Conservation (phyloP, 2,113 vertebrate species). For the Nettapus auritus region DNA sequence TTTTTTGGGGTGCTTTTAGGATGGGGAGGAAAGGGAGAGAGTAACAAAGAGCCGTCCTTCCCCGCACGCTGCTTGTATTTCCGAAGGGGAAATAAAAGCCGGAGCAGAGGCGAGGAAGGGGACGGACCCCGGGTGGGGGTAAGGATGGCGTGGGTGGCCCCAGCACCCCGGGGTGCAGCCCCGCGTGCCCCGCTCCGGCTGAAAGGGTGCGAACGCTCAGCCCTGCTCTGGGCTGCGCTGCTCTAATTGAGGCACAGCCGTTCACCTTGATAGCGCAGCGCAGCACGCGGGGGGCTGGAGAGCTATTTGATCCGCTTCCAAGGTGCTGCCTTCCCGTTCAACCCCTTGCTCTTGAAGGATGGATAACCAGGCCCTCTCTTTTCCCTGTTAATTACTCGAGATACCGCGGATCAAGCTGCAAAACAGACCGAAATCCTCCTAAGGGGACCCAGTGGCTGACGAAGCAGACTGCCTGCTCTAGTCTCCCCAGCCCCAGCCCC, state of each 20-base stretch:
- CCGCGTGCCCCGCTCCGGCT: background rate
- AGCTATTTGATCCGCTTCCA: conserved; percentile 66
- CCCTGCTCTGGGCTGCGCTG: background rate
- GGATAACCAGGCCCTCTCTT: conserved; percentile 65
- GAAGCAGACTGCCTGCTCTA: background rate
- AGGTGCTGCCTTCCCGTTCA: conserved; percentile 65
- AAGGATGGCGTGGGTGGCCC: background rate
- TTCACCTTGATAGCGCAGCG: conserved; percentile 63
- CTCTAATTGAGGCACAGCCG: conserved; percentile 55
- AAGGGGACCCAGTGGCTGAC: background rate
- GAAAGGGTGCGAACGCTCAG: conserved; percentile 22
- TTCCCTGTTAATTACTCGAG: conserved; percentile 63
- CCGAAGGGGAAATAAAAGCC: background rate
- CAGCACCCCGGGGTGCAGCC: background rate
- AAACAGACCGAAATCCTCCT: background rate
- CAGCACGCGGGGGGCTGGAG: conserved; percentile 30
- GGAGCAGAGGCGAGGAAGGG: background rate
- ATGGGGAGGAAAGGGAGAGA: background rate
- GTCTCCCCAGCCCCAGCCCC: background rate
- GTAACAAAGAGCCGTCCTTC: conserved; percentile 11
- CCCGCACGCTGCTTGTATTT: background rate
- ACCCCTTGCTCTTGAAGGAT: conserved; percentile 70
- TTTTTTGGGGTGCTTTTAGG: background rate
- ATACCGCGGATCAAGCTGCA: conserved; percentile 17
- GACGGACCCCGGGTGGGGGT: background rate